Evolutionary conservation across 2,888 invertebrate genomes (phyloP), one percentile per base, ranked within the genome.

Genomic region (Cryptocheilus praepositus): DNA sequence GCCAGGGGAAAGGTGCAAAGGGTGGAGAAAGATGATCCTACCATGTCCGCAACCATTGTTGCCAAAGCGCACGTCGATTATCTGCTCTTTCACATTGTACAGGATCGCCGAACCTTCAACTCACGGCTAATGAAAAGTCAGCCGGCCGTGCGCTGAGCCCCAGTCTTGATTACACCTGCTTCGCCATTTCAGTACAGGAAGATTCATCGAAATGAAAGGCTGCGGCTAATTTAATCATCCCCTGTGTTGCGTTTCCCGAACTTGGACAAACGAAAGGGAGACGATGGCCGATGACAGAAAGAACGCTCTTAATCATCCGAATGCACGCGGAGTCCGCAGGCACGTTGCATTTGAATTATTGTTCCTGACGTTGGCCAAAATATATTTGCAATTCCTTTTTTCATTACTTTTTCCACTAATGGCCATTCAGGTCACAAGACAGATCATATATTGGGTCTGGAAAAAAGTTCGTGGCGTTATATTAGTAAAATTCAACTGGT

Each of bases 91-190:
- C 77, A 67, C 81, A 83, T 86, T 86, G 83, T 83, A 74, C 78
- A 71, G 77, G 83, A 80, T 81, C 84, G 80, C 64, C 80, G 81
- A 81, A 81, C 81, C 81, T 77, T 81, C 74, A 70, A 70, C 73
- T 67, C 67, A 71, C 76, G 74, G 78, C 80, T 85, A 82, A 85
- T 85, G 85, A 86, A 86, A 86, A 83, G 80, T 81, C 85, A 80
- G 70, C 79, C 74, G 60, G 63, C 71, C 74, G 70, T 71, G 56
- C 13, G 46, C 21, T 8, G 25, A 16, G 43, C 49, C 19, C 56
- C 21, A 54, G 55, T 54, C 65, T 64, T 67, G 74, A 77, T 77
- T 74, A 74, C 68, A 57, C 60, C 57, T 65, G 77, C 70, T 61
- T 46, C 36, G 36, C 52, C 69, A 53, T 73, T 67, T 61, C 73